Evolutionary conservation across 2,888 invertebrate species (phyloP).

Genomic region (Diloba caeruleocephala): DNA sequence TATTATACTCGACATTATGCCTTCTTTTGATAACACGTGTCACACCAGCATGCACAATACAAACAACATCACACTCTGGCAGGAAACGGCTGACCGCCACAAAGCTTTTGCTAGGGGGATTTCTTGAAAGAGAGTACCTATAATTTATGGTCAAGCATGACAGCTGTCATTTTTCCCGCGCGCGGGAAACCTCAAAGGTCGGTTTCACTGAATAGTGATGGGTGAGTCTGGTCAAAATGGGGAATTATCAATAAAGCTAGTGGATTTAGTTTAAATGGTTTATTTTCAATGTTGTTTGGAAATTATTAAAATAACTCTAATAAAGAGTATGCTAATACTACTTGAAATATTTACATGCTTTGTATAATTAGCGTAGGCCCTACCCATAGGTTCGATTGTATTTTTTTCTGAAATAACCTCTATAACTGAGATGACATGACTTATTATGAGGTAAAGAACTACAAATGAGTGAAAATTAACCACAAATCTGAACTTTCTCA

Average conservation of each 20-base stretch:
- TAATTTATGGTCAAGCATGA: slow-evolving; percentile 64
- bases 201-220: slow-evolving; percentile 46
- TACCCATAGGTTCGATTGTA: no score
- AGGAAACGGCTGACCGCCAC: slow-evolving; percentile 66
- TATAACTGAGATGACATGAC: no score
- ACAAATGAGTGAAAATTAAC: not conserved
- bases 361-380: no score
- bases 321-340: no score
- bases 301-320: no score
- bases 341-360: no score
- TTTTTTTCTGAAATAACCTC: no score
- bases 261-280: no score
- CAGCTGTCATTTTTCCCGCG: slow-evolving; percentile 79
- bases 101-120: slow-evolving; percentile 50
- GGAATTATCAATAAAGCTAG: no score
- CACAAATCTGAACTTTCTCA: not conserved
- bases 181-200: slow-evolving; percentile 53
- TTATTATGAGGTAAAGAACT: no score
- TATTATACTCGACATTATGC: slow-evolving; percentile 44
- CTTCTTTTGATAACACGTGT: slow-evolving; percentile 57
- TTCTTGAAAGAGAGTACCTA: slow-evolving; percentile 54
- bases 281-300: no score
- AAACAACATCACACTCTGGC: slow-evolving; percentile 57
- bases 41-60: slow-evolving; percentile 38
- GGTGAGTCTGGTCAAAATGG: no score